phyloP scores from a whole-genome alignment of 2,113 vertebrate species.

The Nerophis lumbriciformis region DNA sequence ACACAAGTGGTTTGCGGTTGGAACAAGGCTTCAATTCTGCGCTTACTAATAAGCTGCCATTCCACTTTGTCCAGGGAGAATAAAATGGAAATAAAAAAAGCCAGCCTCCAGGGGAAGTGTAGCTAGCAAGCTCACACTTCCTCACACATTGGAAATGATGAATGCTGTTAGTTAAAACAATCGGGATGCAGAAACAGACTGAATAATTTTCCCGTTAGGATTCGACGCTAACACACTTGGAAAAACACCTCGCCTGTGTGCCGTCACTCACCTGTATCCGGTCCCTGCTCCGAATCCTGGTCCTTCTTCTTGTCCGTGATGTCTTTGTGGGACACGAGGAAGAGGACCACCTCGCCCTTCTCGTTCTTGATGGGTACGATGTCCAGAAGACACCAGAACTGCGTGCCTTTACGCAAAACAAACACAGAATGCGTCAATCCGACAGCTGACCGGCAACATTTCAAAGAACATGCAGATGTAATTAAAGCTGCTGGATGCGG shows the following conservation, averaged over 20 bases:
- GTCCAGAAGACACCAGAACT: conserved; percentile 90
- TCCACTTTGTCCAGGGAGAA: background rate
- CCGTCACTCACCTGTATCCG: conserved; percentile 72
- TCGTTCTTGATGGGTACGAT: conserved; percentile 92
- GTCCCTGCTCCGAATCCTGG: conserved; percentile 73
- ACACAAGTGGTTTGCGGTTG: background rate
- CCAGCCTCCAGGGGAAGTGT: background rate
- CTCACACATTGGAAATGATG: conserved; percentile 19
- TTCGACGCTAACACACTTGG: no score
- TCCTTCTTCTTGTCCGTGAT: conserved; percentile 83
- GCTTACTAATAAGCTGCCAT: background rate
- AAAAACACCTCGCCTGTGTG: no score
- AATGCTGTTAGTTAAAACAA: conserved; percentile 11
- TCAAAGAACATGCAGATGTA: no score
- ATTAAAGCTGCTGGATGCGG: no score
- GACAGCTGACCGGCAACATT: no score
- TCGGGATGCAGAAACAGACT: background rate
- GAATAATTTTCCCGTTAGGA: no score
- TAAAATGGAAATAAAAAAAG: background rate
- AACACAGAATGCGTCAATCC: background rate
- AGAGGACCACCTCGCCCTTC: conserved; percentile 87
- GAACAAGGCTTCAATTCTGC: background rate
- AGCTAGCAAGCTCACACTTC: background rate
- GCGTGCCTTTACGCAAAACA: conserved; percentile 67
- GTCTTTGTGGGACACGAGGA: conserved; percentile 89